A percentile compares a stretch with the other conserved stretches of the same genome.
Conservation (phyloP, 2,113 vertebrate genomes). For the Larimichthys polyactis region DNA sequence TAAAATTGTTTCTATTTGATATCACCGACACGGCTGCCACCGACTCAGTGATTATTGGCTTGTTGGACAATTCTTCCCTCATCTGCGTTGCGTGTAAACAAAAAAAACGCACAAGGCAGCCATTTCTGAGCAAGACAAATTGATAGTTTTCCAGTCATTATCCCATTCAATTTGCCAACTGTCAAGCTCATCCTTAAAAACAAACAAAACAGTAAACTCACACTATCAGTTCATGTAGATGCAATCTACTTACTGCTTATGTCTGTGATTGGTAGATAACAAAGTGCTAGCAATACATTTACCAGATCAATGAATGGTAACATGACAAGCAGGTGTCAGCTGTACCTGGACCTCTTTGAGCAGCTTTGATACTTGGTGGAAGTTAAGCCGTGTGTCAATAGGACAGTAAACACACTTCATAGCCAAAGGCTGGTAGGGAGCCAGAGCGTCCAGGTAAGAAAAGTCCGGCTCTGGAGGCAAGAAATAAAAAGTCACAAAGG, state of each 20-base stretch:
- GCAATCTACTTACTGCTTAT: too few species aligned
- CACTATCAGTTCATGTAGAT: not conserved
- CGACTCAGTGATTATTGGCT: conserved; percentile 1
- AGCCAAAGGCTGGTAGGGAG: conserved; percentile 95
- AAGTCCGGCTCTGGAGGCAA: conserved; percentile 92
- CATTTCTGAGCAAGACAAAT: not conserved
- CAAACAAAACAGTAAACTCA: not conserved
- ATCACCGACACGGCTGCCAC: not conserved
- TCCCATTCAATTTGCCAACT: not conserved
- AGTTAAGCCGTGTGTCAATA: conserved; percentile 97
- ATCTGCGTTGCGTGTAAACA: not conserved
- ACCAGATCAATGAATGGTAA: not conserved
- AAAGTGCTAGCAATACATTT: not conserved
- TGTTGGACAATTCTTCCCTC: not conserved
- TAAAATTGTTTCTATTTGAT: not conserved
- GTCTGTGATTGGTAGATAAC: not conserved
- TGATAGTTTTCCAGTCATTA: not conserved
- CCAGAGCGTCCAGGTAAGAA: conserved; percentile 95
- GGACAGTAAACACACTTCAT: conserved; percentile 99
- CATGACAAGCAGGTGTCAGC: not conserved
- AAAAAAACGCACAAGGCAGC: not conserved
- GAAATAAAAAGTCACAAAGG: conserved; percentile 5
- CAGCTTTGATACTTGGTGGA: conserved; percentile 97
- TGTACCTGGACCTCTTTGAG: conserved; percentile 98
- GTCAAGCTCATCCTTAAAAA: not conserved